Evolutionary conservation across 2,888 invertebrate genomes (phyloP).

Genomic region (Apodemia duryi): DNA sequence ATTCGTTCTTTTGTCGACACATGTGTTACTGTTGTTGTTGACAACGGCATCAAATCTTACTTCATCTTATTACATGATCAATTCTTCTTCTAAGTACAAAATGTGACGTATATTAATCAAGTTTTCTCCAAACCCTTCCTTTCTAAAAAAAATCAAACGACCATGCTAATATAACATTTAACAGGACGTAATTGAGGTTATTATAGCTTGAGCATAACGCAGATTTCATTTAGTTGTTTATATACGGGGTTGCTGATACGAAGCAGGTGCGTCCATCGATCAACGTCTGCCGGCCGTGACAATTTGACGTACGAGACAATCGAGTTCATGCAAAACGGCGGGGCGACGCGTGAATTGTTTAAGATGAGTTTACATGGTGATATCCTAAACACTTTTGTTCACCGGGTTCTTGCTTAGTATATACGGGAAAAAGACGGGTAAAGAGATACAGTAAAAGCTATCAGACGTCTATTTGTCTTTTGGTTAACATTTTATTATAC

Average conservation of each 20-base stretch:
- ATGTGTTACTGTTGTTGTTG: neutral
- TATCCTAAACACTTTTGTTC: neutral
- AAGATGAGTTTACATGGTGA: conserved; percentile 43
- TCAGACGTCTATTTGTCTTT: too few relatives aligned
- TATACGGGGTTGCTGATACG: conserved; percentile 42
- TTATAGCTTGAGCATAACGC: conserved; percentile 20
- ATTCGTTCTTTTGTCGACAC: too few relatives aligned
- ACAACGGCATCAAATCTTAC: conserved; percentile 1
- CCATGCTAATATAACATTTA: neutral
- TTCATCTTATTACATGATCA: conserved; percentile 22
- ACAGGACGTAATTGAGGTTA: neutral
- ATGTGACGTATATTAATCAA: conserved; percentile 26
- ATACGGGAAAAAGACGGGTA: too few relatives aligned
- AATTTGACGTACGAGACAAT: conserved; percentile 77
- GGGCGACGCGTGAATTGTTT: conserved; percentile 44
- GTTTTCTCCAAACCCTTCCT: conserved; percentile 26
- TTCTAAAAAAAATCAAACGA: conserved; percentile 13
- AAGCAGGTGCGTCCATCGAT: conserved; percentile 72
- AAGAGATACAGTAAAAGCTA: too few relatives aligned
- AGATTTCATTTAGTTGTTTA: conserved; percentile 26
- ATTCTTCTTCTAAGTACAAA: conserved; percentile 22
- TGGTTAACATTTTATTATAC: too few relatives aligned
- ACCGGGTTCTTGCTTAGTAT: too few relatives aligned
- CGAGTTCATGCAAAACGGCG: conserved; percentile 63
- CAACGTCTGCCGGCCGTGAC: conserved; percentile 62